These are phyloP conservation scores for Macrophya annulata DNA, from an alignment of 2,888 invertebrate genomes.

Conservation along the genomic window DNA sequence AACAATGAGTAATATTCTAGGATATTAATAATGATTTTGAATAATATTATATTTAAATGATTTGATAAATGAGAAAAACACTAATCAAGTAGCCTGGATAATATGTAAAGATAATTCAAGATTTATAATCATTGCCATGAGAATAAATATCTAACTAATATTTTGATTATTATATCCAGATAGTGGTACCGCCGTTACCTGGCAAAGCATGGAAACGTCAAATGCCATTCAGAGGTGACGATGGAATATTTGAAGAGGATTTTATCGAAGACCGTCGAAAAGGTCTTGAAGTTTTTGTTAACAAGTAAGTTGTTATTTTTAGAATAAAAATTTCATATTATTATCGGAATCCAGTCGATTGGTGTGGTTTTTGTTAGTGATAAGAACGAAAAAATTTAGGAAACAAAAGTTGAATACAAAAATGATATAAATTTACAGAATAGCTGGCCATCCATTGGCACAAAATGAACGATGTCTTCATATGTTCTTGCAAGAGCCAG, in stretches of 20 bases:
- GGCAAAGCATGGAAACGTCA: constrained; percentile 99
- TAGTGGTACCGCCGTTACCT: constrained; percentile 98
- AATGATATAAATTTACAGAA: constrained; percentile 82
- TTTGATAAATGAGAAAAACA: neutral
- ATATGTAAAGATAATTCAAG: constrained; percentile 1
- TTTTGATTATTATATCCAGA: constrained; percentile 82
- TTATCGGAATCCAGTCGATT: neutral
- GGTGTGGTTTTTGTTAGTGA: neutral
- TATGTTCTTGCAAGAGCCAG: constrained; percentile 98
- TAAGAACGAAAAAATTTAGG: neutral
- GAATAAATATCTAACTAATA: constrained; percentile 21
- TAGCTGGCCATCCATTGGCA: constrained; percentile 98
- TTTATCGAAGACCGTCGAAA: constrained; percentile 99
- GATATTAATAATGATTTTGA: neutral
- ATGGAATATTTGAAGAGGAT: constrained; percentile 99
- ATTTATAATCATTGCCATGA: constrained; percentile 24
- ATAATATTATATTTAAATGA: neutral
- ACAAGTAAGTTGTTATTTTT: constrained; percentile 87
- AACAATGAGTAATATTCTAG: constrained; percentile 34
- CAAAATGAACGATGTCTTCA: constrained; percentile 99
- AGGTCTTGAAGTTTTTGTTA: constrained; percentile 98
- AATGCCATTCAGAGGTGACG: constrained; percentile 98
- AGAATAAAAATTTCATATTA: neutral
- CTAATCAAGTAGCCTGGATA: neutral
- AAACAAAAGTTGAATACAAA: constrained; percentile 39